Percentiles rank a stretch among this genome's conserved stretches.
Conservation (phyloP, 2,113 vertebrate species). For the Colaptes auratus region DNA sequence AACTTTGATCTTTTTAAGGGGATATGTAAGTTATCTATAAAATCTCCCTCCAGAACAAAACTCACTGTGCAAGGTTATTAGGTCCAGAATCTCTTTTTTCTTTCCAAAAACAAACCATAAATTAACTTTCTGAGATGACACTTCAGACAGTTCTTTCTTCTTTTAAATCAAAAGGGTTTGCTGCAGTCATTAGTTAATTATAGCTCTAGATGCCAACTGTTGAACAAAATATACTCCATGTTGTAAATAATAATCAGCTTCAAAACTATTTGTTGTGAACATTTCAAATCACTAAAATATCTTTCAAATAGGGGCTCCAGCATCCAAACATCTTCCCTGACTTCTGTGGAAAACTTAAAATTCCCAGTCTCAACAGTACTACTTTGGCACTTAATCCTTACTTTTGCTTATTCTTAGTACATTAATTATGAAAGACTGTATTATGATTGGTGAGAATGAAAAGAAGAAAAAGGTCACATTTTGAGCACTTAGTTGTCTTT, state of each 20-base stretch:
- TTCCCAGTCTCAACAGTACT: not conserved
- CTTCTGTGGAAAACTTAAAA: not conserved
- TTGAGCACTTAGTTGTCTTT: not conserved
- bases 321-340: not conserved
- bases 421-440: not conserved
- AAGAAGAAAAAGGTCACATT: no score
- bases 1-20: constrained; percentile 24
- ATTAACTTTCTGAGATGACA: not conserved
- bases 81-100: not conserved
- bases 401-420: not conserved
- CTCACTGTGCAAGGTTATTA: not conserved
- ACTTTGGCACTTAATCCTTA: not conserved
- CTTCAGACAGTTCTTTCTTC: not conserved
- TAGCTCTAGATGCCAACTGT: not conserved
- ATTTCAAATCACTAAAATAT: not conserved
- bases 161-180: not conserved
- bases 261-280: not conserved
- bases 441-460: no score
- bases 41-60: not conserved
- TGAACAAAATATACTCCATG: not conserved
- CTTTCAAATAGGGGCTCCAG: not conserved
- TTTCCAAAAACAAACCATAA: not conserved
- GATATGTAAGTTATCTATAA: not conserved
- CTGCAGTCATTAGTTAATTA: not conserved
- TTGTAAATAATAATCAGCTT: not conserved